Conservation (phyloP, 92 coral and sea anemone species). For the Epizoanthus fatuus region DNA sequence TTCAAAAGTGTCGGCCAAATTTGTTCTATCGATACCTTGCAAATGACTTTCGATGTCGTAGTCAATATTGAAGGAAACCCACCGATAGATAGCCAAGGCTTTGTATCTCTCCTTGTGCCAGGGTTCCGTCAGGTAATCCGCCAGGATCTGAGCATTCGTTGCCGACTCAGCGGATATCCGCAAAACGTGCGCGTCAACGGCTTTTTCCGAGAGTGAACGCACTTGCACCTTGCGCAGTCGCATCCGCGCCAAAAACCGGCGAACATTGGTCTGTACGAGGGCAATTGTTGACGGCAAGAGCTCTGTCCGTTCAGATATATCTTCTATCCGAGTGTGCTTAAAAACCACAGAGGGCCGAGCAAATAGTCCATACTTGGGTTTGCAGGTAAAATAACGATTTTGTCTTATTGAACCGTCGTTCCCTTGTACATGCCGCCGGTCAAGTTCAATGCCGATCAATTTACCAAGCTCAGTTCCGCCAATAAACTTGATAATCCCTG, state of each 20-base stretch:
- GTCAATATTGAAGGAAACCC: constrained; percentile 70
- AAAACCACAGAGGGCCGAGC: constrained; percentile 74
- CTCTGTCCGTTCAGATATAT: constrained; percentile 11
- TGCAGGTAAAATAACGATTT: constrained; percentile 62
- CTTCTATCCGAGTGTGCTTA: constrained; percentile 53
- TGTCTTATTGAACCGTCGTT: constrained; percentile 69
- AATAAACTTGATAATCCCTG: constrained; percentile 73
- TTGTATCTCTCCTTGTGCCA: constrained; percentile 73
- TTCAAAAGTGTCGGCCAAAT: constrained; percentile 17
- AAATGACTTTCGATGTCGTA: constrained; percentile 78
- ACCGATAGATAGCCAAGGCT: constrained; percentile 77
- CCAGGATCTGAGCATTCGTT: constrained; percentile 51
- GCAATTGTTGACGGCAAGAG: constrained; percentile 71
- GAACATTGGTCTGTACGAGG: constrained; percentile 74
- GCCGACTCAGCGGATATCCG: constrained; percentile 60
- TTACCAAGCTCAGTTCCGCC: constrained; percentile 71
- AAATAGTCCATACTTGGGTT: constrained; percentile 79
- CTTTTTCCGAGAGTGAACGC: constrained; percentile 65
- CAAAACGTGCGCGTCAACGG: constrained; percentile 70
- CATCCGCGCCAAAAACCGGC: constrained; percentile 65
- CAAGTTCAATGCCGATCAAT: constrained; percentile 81
- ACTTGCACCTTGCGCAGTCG: constrained; percentile 62
- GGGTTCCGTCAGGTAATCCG: constrained; percentile 70
- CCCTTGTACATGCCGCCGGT: constrained; percentile 76
- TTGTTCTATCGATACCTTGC: constrained; percentile 60